These are phyloP conservation scores for Mythimna ferrago DNA, from an alignment of 2,888 invertebrate species.

Conservation along the genomic window DNA sequence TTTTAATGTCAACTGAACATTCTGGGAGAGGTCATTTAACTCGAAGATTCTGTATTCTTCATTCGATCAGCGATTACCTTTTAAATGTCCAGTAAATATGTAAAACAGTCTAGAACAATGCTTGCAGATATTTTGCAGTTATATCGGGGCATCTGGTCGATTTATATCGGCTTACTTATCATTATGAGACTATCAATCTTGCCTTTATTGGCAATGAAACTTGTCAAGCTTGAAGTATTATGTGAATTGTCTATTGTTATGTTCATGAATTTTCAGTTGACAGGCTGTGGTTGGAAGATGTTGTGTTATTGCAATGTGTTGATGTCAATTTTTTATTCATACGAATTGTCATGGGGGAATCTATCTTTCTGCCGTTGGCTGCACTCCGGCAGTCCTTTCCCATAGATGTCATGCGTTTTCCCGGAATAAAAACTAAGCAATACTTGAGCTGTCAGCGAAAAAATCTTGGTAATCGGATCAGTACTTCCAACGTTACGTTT, in stretches of 20 bases:
- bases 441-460: not conserved
- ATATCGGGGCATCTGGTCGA: constrained; percentile 31
- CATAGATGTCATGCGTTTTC: not conserved
- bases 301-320: not conserved
- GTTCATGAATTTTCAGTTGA: constrained; percentile 1
- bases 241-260: constrained; percentile 19
- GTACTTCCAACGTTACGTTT: not conserved
- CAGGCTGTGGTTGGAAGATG: not conserved
- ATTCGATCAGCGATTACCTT: constrained; percentile 42
- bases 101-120: constrained; percentile 45
- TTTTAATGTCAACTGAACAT: constrained; percentile 35
- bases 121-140: constrained; percentile 33
- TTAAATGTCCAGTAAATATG: constrained; percentile 48
- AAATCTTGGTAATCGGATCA: not conserved
- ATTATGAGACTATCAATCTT: constrained; percentile 39
- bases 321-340: too few species aligned
- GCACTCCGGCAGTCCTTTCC: too few species aligned
- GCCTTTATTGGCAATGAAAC: constrained; percentile 33
- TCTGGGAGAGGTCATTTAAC: constrained; percentile 46
- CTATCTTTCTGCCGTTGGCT: not conserved
- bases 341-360: not conserved
- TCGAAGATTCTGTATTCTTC: constrained; percentile 45
- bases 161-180: constrained; percentile 37
- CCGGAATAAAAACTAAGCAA: not conserved
- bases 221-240: constrained; percentile 33